Conservation (phyloP, 2,888 invertebrate genomes). For the Eristalis tenax region DNA sequence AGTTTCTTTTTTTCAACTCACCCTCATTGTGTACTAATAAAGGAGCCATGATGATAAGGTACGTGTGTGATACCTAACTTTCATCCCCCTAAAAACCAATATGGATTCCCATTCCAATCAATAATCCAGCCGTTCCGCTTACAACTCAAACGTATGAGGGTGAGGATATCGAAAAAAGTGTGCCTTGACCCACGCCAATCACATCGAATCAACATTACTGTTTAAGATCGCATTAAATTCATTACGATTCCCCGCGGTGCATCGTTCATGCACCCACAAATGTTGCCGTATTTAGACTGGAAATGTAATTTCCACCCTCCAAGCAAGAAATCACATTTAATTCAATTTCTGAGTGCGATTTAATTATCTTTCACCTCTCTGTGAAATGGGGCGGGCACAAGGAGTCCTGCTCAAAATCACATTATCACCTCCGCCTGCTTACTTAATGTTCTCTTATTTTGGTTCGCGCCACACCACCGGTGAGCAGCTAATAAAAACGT, state of each 20-base stretch:
- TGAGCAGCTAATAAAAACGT: constrained; percentile 65
- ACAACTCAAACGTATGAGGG: not conserved
- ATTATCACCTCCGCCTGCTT: constrained; percentile 62
- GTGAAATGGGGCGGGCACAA: constrained; percentile 8
- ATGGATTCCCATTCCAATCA: constrained; percentile 68
- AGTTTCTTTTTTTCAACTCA: not conserved
- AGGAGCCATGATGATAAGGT: constrained; percentile 15
- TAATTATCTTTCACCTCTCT: constrained; percentile 47
- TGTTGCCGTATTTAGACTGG: constrained; percentile 24
- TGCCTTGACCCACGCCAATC: constrained; percentile 25
- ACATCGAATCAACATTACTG: constrained; percentile 42
- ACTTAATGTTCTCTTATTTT: constrained; percentile 18
- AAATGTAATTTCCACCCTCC: constrained; percentile 55
- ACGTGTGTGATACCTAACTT: constrained; percentile 5
- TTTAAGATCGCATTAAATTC: constrained; percentile 49
- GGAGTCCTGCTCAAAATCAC: constrained; percentile 57
- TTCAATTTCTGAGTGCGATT: constrained; percentile 67
- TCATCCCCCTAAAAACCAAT: constrained; percentile 56
- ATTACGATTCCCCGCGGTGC: not conserved
- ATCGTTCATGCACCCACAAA: constrained; percentile 17
- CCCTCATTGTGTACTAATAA: constrained; percentile 24
- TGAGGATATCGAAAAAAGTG: not conserved
- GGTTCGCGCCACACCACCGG: constrained; percentile 47
- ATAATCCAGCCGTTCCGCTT: constrained; percentile 35
- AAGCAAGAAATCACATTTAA: constrained; percentile 52